These are phyloP conservation scores for Hemiscyllium ocellatum DNA, from an alignment of 2,113 vertebrate genomes.

Conservation along the genomic window DNA sequence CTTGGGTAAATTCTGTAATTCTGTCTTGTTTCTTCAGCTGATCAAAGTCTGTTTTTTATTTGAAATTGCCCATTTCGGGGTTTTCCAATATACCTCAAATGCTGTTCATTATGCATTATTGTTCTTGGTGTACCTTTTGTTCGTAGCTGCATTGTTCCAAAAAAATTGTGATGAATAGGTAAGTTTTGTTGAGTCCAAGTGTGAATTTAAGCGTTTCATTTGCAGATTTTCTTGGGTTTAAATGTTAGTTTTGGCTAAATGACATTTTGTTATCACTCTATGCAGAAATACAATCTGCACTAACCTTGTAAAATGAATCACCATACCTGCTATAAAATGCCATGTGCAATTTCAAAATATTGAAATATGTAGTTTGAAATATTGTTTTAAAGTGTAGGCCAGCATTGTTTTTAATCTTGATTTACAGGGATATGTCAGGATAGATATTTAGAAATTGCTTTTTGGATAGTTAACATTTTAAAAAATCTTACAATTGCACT, in stretches of 20 bases:
- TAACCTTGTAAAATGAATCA: background rate
- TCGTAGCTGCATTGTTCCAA: background rate
- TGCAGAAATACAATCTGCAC: background rate
- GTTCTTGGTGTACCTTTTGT: background rate
- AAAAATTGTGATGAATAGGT: too few species aligned
- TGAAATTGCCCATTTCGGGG: background rate
- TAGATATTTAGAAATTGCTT: background rate
- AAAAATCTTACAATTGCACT: background rate
- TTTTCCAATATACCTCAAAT: background rate
- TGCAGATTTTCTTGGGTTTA: background rate
- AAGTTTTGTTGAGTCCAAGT: background rate
- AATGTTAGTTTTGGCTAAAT: background rate
- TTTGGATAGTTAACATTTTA: background rate
- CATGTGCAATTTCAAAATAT: background rate
- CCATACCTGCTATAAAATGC: background rate
- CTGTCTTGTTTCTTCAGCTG: background rate
- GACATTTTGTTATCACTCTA: background rate
- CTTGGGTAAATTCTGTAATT: background rate
- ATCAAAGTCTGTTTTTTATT: background rate
- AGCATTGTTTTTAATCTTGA: background rate
- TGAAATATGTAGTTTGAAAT: background rate
- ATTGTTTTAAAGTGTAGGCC: background rate
- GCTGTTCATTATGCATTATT: background rate
- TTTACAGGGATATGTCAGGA: background rate
- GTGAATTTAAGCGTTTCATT: background rate